These are phyloP conservation scores for Lipophrys pholis DNA, from an alignment of 2,113 vertebrate genomes.

Conservation along the genomic window DNA sequence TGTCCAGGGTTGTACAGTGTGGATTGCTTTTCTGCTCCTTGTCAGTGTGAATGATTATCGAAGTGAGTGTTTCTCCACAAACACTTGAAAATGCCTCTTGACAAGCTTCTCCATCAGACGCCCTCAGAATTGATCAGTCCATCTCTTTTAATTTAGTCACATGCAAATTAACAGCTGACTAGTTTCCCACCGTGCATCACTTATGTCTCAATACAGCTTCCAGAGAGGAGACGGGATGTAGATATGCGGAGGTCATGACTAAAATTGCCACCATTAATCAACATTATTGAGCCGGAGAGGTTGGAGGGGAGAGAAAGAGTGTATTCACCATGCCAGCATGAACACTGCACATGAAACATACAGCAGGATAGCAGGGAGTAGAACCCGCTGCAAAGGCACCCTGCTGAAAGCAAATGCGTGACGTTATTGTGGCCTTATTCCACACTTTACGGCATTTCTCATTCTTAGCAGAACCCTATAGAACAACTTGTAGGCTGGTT, in stretches of 20 bases:
- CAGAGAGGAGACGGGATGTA: slow-evolving; percentile 22
- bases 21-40: neutral
- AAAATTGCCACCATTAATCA: slow-evolving; percentile 22
- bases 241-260: slow-evolving; percentile 3
- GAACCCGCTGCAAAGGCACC: neutral
- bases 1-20: neutral
- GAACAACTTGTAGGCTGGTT: neutral
- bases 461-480: too few species aligned
- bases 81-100: slow-evolving; percentile 4
- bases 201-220: neutral
- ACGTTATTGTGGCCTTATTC: neutral
- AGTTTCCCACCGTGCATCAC: slow-evolving; percentile 19
- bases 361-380: neutral
- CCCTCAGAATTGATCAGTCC: neutral
- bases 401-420: neutral
- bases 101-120: slow-evolving; percentile 8
- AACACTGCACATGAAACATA: neutral
- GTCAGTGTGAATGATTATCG: neutral
- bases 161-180: slow-evolving; percentile 16
- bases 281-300: slow-evolving; percentile 15
- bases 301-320: neutral
- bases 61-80: neutral
- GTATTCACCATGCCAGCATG: neutral
- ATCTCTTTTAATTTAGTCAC: slow-evolving; percentile 21
- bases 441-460: neutral